Percentiles rank a stretch among this genome's conserved stretches.
These are phyloP conservation scores for Pseudolaguvia tuberculata DNA, from an alignment of 2,113 vertebrate species.

Conservation along the genomic window DNA sequence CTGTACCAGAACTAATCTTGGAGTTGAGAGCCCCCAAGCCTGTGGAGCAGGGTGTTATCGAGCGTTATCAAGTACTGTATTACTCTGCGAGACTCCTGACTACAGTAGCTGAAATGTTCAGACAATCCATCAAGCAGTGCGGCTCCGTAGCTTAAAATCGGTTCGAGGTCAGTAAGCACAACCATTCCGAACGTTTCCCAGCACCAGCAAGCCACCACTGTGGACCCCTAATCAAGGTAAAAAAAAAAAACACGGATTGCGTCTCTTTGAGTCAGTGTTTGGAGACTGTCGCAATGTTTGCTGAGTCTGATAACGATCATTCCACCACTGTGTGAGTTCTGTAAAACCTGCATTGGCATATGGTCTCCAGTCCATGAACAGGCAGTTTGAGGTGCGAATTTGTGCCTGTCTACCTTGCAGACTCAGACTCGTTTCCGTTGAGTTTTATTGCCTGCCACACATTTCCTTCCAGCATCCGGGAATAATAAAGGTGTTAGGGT, in stretches of 20 bases:
- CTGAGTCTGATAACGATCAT: slow-evolving; percentile 7
- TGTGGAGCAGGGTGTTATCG: too few relatives aligned
- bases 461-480: slow-evolving; percentile 28
- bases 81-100: too few relatives aligned
- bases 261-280: slow-evolving; percentile 1
- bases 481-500: slow-evolving; percentile 27
- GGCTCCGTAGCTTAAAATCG: too few relatives aligned
- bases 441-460: slow-evolving; percentile 38
- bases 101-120: too few relatives aligned
- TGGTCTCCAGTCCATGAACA: slow-evolving; percentile 21
- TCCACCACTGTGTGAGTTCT: background rate
- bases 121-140: too few relatives aligned
- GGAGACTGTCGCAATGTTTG: background rate
- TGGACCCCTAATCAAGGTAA: too few relatives aligned
- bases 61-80: too few relatives aligned
- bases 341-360: background rate
- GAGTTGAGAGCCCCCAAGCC: too few relatives aligned
- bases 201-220: too few relatives aligned
- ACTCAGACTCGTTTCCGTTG: slow-evolving; percentile 31
- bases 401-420: background rate
- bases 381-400: slow-evolving; percentile 25
- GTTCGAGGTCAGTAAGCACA: too few relatives aligned
- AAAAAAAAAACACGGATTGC: background rate
- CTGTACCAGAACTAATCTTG: too few relatives aligned
- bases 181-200: too few relatives aligned